phyloP scores from a whole-genome alignment of 1,140 invertebrate genomes.

The Cyphomyrmex costatus region DNA sequence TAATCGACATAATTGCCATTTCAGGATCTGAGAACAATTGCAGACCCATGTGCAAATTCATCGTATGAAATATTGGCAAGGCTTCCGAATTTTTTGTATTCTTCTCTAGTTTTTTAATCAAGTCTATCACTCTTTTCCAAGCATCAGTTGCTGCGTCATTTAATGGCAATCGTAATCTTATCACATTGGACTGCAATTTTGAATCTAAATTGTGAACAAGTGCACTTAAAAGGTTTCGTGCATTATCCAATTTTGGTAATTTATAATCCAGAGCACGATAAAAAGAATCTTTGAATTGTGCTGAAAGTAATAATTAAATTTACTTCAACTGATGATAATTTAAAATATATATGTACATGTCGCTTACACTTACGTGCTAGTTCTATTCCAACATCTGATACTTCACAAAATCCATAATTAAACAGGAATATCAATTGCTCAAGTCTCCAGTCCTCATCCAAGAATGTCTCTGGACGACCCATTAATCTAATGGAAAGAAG shows the following conservation, averaged over 20 bases:
- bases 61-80: slow-evolving; percentile 88
- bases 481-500: slow-evolving; percentile 86
- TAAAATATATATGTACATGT: slow-evolving; percentile 42
- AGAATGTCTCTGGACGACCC: slow-evolving; percentile 88
- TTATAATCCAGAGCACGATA: slow-evolving; percentile 89
- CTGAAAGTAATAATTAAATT: slow-evolving; percentile 69
- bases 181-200: slow-evolving; percentile 84
- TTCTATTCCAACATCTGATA: slow-evolving; percentile 87
- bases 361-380: slow-evolving; percentile 87
- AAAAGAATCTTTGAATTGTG: slow-evolving; percentile 88
- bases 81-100: slow-evolving; percentile 79
- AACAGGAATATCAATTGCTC: slow-evolving; percentile 90
- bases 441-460: slow-evolving; percentile 89
- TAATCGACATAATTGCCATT: slow-evolving; percentile 89
- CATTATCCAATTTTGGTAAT: slow-evolving; percentile 88
- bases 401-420: slow-evolving; percentile 89
- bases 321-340: slow-evolving; percentile 18
- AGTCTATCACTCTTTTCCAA: slow-evolving; percentile 88
- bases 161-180: slow-evolving; percentile 85
- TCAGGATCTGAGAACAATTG: slow-evolving; percentile 91
- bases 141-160: slow-evolving; percentile 87
- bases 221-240: slow-evolving; percentile 87
- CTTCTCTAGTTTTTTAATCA: slow-evolving; percentile 85
- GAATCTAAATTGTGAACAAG: slow-evolving; percentile 88
- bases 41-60: slow-evolving; percentile 91